These are phyloP conservation scores for Typhlomys cinereus DNA, from an alignment of 2,113 vertebrate genomes.

Conservation along the genomic window DNA sequence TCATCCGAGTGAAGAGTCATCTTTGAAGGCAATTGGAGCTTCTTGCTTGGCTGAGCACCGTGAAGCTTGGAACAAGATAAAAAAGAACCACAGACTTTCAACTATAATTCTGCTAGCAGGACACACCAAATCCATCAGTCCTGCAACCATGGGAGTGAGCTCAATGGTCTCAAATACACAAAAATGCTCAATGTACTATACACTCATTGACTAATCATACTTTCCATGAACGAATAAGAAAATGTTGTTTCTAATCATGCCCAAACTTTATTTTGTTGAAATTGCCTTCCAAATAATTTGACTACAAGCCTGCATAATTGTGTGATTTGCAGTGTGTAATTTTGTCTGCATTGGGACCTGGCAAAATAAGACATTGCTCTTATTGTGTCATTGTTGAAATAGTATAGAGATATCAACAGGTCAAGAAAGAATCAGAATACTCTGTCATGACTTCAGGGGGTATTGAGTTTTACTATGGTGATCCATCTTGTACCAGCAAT, in stretches of 20 bases:
- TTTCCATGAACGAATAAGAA: conserved; percentile 27
- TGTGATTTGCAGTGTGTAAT: neutral
- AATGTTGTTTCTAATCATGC: neutral
- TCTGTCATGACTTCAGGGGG: neutral
- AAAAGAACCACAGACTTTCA: conserved; percentile 65
- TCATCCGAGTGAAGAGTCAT: conserved; percentile 65
- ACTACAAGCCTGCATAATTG: neutral
- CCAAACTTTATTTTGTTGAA: conserved; percentile 30
- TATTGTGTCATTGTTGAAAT: neutral
- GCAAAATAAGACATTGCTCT: conserved; percentile 32
- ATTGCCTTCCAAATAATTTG: conserved; percentile 36
- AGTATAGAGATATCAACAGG: neutral
- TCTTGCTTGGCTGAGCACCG: conserved; percentile 72
- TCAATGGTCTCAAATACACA: neutral
- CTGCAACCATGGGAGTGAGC: neutral
- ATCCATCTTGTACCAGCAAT: neutral
- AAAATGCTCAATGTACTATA: neutral
- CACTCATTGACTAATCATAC: neutral
- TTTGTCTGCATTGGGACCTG: neutral
- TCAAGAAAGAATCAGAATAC: neutral
- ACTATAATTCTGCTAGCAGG: conserved; percentile 56
- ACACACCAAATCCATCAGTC: conserved; percentile 40
- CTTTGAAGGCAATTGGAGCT: conserved; percentile 71
- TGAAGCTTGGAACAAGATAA: conserved; percentile 73
- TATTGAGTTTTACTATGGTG: neutral